Base-by-base conservation (phyloP, 2,888 invertebrate genomes). In the Hydroisotoma schaefferi region DNA sequence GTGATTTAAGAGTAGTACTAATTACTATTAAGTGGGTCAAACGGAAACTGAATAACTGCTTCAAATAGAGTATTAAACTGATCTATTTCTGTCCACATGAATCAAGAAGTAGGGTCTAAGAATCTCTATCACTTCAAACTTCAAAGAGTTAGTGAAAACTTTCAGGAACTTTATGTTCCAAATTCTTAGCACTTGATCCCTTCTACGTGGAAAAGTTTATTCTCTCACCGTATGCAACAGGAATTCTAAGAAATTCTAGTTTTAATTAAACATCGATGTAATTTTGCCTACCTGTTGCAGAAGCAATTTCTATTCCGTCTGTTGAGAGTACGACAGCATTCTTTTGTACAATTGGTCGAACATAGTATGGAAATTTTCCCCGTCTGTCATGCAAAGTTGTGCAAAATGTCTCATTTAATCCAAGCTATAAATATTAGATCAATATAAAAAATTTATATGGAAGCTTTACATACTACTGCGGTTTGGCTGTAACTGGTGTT, bases 361-460 rank as follows among this genome's bases (percentile, higher is more conserved):
- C 20, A 29, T 63, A 66, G 23, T 47, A 61, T 1, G 66, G 66
- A 23, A 56, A 58, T 5, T 26, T 38, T 46, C 66, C 66, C 26
- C 29, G 20, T 22, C 26, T n/a, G 25, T 66, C 66, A 2, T 27
- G 38, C 18, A 66, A 29, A 3, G 63, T 61, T 15, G 66, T 66
- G 25, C 66, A 66, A 44, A 66, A 66, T 18, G 66, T 63, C 43
- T 66, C 61, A 22, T 63, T 63, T 49, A 66, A 49, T 18, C 66
- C 66, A 29, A 55, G 33, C 66, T 66, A 22, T 22, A 43, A 57
- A 29, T 40, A 22, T 40, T 15, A 40, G n/a, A 8, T 40, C 20
- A 5, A n/a, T n/a, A 12, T 27, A 15, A 23, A 47, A 47, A 47
- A 12, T 18, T 27, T 40, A 5, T 33, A 15, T 33, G 8, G 15